Evolutionary conservation across 2,797 vertebrate species (phyloP).

Genomic region (Moxostoma hubbsi): DNA sequence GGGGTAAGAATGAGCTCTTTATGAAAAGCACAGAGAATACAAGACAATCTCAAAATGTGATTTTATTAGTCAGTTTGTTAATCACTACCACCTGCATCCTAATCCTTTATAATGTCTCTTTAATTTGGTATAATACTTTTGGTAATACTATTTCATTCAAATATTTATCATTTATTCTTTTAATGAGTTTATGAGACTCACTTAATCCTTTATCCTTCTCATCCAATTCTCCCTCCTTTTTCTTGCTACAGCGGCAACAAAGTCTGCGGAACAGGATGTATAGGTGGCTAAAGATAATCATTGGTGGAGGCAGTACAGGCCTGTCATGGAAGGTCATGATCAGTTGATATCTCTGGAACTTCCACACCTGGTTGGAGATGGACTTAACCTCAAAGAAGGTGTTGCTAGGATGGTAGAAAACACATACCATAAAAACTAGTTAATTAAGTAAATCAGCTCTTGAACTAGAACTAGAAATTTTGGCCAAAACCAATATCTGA

Average conservation of each 20-base stretch:
- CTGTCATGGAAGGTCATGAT: slow-evolving; percentile 99
- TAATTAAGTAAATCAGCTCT: neutral
- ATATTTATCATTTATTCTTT: neutral
- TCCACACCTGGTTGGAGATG: slow-evolving; percentile 99
- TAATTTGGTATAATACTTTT: too few species aligned
- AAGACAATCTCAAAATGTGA: neutral
- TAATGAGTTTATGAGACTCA: slow-evolving; percentile 67
- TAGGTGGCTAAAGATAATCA: slow-evolving; percentile 96
- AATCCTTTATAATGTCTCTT: too few species aligned
- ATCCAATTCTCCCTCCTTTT: slow-evolving; percentile 87
- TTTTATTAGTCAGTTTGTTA: too few species aligned
- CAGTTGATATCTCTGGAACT: slow-evolving; percentile 97
- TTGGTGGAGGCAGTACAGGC: slow-evolving; percentile 95
- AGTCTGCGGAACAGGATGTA: slow-evolving; percentile 87
- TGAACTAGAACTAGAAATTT: neutral
- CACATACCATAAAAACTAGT: neutral
- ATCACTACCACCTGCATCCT: too few species aligned
- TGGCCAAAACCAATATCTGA: neutral
- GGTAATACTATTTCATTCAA: too few species aligned
- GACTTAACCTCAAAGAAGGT: slow-evolving; percentile 99
- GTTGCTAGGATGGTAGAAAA: slow-evolving; percentile 81
- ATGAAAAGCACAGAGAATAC: slow-evolving; percentile 24
- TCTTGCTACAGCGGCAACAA: slow-evolving; percentile 82
- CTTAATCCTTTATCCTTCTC: slow-evolving; percentile 94
- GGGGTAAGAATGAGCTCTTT: slow-evolving; percentile 92